Evolutionary conservation across 2,797 vertebrate species (phyloP), one percentile per base, ranked within the genome.

Genomic region (Apodemus agrarius): DNA sequence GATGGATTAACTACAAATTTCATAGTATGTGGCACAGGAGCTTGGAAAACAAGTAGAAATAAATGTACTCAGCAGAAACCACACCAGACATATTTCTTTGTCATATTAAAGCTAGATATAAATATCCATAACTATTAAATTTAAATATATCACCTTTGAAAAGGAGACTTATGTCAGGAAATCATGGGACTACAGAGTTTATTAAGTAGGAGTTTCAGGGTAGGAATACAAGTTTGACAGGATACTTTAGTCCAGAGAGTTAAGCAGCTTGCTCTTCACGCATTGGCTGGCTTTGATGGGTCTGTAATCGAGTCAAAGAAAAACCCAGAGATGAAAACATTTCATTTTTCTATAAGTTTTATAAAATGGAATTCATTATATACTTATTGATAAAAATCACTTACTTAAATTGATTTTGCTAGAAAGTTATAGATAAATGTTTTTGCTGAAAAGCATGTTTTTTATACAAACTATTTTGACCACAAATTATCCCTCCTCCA

Each of bases 1-100:
- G 86, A 94, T 96, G 79, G 78, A 97, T 96, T 97, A 97, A 94
- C 90, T 89, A 67, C 82, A 52, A 91, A 57, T 92, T 93, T 94
- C 90, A 82, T 78, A 94, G 46, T 40, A 59, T n/a, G 79, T 76
- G 10, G 75, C 31, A 52, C 0, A 84, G 49, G 49, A 11, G 1
- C 54, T 11, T 76, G 6, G 26, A 34, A 13, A 93, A 40, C 31
- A 14, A 57, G 57, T 72, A 34, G 11, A 95, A 72, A 94, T 46
- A 14, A 95, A 80, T 12, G 6, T 24, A 75, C 24, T 43, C 0
- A 79, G 37, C 84, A 31, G 14, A 89, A 81, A 84, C 49, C 24
- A 72, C 16, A 85, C 19, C 12, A 37, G 40, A 46, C 82, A 59
- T 1, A 96, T 72, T 94, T 92, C 26, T 46, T 93, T 46, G 2